Base-by-base conservation (phyloP, 1,140 invertebrate genomes). In the Patella vulgata region DNA sequence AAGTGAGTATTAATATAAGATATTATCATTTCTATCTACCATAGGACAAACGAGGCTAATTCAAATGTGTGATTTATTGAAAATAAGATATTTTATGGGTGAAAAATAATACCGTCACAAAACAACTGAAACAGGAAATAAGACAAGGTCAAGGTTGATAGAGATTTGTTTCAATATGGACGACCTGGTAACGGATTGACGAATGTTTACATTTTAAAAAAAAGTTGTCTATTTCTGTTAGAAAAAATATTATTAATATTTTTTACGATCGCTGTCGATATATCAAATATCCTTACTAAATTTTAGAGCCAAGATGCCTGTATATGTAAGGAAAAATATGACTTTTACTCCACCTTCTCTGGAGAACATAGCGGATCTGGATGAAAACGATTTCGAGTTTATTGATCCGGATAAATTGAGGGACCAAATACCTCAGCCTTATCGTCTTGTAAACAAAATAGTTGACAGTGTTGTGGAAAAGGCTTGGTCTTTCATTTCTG, bases 361-460 rank as follows among this genome's bases (percentile, higher is more conserved):
- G 6, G 66, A 73, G 33, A 75, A 68, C 19, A 63, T 75, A 31
- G 69, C 71, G 3, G 42, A 65, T n/a, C 76, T 78, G 57, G 72
- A 78, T 60, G 78, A 80, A n/a, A 73, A 80, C 64, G 81, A 82
- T 58, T 81, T 71, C 61, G 48, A 81, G 5, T 8, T 14, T 36
- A 66, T 68, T 39, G 81, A 82, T 48, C 81, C 81, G n/a, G 79
- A 81, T 39, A 73, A 77, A 43, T 33, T 79, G 17, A 61, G 69
- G 27, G 81, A 80, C 57, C 31, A 27, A n/a, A 50, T 82, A 17
- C 81, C 81, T 43, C 79, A 81, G 53, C 81, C 81, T 1, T 82
- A 80, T 66, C 75, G 81, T 8, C 77, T 81, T 73, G 73, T 82
- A 39, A 72, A 81, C 53, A 81, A 77, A 68, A 64, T 81, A 48